Conservation (phyloP, 2,797 vertebrate genomes). For the Argya squamiceps region DNA sequence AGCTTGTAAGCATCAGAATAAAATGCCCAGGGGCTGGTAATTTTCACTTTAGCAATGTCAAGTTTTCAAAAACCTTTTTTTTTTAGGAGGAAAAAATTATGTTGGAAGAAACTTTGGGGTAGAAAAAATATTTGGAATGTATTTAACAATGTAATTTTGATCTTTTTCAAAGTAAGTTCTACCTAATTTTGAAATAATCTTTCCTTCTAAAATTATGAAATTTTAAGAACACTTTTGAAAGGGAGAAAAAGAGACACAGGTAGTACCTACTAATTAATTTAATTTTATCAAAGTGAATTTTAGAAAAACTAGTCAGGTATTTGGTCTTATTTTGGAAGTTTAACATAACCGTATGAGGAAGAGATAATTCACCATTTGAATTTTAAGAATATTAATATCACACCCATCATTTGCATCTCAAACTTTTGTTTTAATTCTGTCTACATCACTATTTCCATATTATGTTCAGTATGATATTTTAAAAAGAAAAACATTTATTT, state of each 20-base stretch:
- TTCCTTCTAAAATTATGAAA: not conserved
- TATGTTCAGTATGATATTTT: not conserved
- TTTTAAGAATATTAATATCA: not conserved
- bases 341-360: not conserved
- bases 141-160: not conserved
- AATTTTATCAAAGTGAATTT: not conserved
- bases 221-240: not conserved
- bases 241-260: not conserved
- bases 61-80: not conserved
- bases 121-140: not conserved
- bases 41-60: not conserved
- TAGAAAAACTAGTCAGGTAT: not conserved
- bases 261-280: rapidly evolving
- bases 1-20: not conserved
- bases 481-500: not conserved
- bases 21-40: not conserved
- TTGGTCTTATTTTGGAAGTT: not conserved
- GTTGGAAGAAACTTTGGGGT: not conserved
- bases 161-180: not conserved
- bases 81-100: not conserved
- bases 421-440: not conserved
- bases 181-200: not conserved
- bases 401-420: not conserved
- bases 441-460: not conserved
- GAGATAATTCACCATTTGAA: not conserved